A percentile compares a stretch with the other conserved stretches of the same genome.
These are phyloP conservation scores for Recurvirostra avosetta DNA, from an alignment of 2,113 vertebrate species.

Conservation along the genomic window DNA sequence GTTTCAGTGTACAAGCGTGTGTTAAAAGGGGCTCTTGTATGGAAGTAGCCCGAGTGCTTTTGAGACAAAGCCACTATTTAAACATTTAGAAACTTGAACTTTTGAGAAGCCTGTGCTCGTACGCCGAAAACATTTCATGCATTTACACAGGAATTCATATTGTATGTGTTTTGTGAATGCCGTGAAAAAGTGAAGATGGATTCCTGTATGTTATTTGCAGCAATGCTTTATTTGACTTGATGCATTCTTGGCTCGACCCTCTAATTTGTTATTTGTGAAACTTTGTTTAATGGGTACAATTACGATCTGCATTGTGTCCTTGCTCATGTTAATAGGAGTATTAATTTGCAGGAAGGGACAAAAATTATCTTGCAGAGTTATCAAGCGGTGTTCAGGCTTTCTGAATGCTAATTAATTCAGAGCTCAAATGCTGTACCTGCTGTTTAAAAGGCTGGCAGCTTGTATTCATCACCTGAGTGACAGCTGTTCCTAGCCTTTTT, in stretches of 20 bases:
- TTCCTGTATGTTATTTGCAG: not conserved
- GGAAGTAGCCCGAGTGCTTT: not conserved
- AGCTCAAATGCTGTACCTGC: conserved; percentile 70
- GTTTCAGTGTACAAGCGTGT: fast-evolving
- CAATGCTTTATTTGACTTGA: not conserved
- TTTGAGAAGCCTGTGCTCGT: not conserved
- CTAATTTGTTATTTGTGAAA: conserved; percentile 22
- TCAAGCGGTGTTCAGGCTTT: conserved; percentile 52
- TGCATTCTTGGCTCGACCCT: conserved; percentile 6
- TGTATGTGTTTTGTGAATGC: not conserved
- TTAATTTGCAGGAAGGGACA: conserved; percentile 64
- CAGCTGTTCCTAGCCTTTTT: conserved; percentile 74
- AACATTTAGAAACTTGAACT: not conserved
- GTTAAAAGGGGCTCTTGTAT: not conserved
- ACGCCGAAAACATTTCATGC: not conserved
- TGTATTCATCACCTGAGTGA: conserved; percentile 79
- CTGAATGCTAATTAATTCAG: conserved; percentile 78
- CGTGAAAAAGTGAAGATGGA: not conserved
- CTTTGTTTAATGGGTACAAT: conserved; percentile 44
- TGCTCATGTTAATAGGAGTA: conserved; percentile 55
- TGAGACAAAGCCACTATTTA: conserved; percentile 13
- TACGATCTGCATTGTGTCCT: conserved; percentile 31
- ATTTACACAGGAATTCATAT: not conserved
- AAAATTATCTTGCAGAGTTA: conserved; percentile 58
- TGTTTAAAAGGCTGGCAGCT: conserved; percentile 73